Conservation (phyloP, 2,888 invertebrate genomes). For the Sminthurinus aureus region DNA sequence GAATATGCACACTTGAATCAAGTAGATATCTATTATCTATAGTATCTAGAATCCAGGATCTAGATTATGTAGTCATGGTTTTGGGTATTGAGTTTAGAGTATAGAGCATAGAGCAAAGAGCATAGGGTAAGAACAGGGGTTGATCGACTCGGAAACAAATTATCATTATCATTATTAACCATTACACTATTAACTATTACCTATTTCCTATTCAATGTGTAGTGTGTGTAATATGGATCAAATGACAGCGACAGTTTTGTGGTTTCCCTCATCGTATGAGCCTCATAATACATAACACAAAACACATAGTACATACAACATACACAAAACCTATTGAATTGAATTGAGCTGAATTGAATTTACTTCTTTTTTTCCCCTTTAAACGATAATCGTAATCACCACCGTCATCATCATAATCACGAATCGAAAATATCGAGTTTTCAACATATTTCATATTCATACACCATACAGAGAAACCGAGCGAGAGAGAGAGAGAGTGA, state of each 20-base stretch:
- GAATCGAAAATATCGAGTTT: not conserved
- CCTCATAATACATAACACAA: too few species aligned
- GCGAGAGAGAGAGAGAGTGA: too few species aligned
- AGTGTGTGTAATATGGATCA: slow-evolving; percentile 26
- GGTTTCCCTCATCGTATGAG: slow-evolving; percentile 19
- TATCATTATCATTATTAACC: slow-evolving; percentile 8
- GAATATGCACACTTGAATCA: slow-evolving; percentile 16
- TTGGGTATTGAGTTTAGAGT: too few species aligned
- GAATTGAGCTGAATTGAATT: not conserved
- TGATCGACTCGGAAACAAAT: slow-evolving; percentile 37
- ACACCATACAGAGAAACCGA: too few species aligned
- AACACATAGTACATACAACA: too few species aligned
- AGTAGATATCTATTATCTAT: slow-evolving; percentile 33
- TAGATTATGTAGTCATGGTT: too few species aligned
- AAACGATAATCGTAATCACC: not conserved
- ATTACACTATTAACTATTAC: slow-evolving; percentile 14
- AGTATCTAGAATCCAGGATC: too few species aligned
- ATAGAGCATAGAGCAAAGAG: too few species aligned
- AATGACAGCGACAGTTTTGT: slow-evolving; percentile 40
- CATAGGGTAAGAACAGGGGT: slow-evolving; percentile 20
- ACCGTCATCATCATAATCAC: not conserved
- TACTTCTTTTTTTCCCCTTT: not conserved
- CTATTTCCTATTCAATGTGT: slow-evolving; percentile 13
- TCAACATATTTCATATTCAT: not conserved
- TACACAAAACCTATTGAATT: slow-evolving; percentile 22